Conservation (phyloP, 2,113 vertebrate species). For the Gymnocephalus cernua region DNA sequence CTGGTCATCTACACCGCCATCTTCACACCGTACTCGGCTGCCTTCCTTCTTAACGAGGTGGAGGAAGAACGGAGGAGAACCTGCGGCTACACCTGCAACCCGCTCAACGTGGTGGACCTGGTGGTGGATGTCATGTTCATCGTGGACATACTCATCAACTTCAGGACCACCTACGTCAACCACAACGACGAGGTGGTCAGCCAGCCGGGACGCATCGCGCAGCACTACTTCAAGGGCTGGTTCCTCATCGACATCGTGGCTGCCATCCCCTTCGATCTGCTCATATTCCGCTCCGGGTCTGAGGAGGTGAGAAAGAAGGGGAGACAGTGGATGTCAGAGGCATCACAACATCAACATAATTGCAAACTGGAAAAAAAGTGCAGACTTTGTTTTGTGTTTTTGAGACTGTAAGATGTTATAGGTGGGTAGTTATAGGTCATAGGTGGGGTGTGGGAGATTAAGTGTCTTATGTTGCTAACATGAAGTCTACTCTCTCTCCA, state of each 20-base stretch:
- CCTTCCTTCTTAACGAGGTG: conserved; percentile 95
- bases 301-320: conserved; percentile 89
- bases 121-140: conserved; percentile 99
- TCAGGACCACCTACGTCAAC: conserved; percentile 99
- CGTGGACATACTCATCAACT: conserved; percentile 98
- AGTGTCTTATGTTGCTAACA: conserved; percentile 8
- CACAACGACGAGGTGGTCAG: conserved; percentile 98
- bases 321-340: neutral
- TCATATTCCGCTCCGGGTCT: conserved; percentile 94
- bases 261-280: conserved; percentile 97
- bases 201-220: conserved; percentile 93
- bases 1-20: conserved; percentile 98
- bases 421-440: neutral
- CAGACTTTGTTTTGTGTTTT: neutral
- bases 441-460: neutral
- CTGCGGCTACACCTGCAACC: conserved; percentile 95
- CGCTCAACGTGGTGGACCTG: conserved; percentile 96
- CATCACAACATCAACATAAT: neutral
- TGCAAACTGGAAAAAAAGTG: too few relatives aligned
- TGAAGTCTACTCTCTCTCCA: neutral
- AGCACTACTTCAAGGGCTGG: conserved; percentile 99
- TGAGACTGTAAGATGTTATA: neutral
- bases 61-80: conserved; percentile 88
- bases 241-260: conserved; percentile 99
- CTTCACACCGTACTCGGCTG: conserved; percentile 97